Evolutionary conservation across 2,797 vertebrate species (phyloP).

Genomic region (Amazona finschi): DNA sequence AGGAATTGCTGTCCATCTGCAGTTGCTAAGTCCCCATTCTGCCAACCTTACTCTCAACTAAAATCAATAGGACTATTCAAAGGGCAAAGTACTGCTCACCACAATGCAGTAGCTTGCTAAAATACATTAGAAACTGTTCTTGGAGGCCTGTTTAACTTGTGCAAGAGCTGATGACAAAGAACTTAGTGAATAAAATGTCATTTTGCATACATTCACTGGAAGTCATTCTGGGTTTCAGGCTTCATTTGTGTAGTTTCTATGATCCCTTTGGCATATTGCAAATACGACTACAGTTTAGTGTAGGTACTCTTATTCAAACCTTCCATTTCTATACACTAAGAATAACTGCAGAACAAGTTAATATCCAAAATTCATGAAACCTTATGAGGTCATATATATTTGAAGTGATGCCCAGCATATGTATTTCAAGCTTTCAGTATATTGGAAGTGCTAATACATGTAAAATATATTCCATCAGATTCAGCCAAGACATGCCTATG

Average conservation of each 20-base stretch:
- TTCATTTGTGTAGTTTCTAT: not conserved
- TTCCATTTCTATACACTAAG: not conserved
- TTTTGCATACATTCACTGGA: not conserved
- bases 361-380: not conserved
- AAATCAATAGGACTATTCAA: constrained; percentile 56
- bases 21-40: constrained; percentile 11
- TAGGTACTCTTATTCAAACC: not conserved
- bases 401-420: not conserved
- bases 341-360: constrained; percentile 13
- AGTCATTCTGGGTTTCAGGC: not conserved
- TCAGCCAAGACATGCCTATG: constrained; percentile 40
- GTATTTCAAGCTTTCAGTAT: not conserved
- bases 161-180: not conserved
- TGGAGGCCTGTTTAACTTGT: not conserved
- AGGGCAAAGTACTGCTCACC: constrained; percentile 22
- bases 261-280: not conserved
- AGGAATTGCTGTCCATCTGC: not conserved
- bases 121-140: not conserved
- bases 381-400: not conserved
- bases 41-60: constrained; percentile 3
- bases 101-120: constrained; percentile 29
- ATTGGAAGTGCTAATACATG: constrained; percentile 35
- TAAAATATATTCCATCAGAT: constrained; percentile 43
- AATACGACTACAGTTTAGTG: not conserved
- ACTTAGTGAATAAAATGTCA: not conserved